phyloP scores from a whole-genome alignment of 2,797 vertebrate genomes.

The Scomberomorus guttatus region DNA sequence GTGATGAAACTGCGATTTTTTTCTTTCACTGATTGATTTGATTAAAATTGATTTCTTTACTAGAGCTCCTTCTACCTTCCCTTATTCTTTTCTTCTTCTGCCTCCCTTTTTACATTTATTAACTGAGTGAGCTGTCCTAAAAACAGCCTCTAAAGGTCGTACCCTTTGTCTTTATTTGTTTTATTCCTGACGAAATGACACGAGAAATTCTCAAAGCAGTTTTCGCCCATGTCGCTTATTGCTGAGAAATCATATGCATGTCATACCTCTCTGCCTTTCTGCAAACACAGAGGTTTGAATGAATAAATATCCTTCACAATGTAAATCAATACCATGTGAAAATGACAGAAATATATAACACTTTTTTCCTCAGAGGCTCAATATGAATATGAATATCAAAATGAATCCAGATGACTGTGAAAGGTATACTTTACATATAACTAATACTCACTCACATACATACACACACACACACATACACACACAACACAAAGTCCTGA shows the following conservation, averaged over 20 bases:
- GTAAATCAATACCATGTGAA: slow-evolving; percentile 21
- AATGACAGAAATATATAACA: slow-evolving; percentile 39
- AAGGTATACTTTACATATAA: slow-evolving; percentile 4
- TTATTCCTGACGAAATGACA: slow-evolving; percentile 33
- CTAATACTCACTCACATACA: background rate
- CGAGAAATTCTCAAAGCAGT: slow-evolving; percentile 14
- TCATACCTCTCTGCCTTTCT: slow-evolving; percentile 25
- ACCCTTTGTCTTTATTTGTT: slow-evolving; percentile 13
- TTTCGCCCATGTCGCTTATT: slow-evolving; percentile 17
- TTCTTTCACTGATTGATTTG: background rate
- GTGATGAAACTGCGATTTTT: background rate
- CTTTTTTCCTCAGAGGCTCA: slow-evolving; percentile 31
- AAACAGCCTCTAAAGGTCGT: slow-evolving; percentile 44
- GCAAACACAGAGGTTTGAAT: slow-evolving; percentile 36
- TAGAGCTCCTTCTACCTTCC: background rate
- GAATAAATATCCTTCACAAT: slow-evolving; percentile 32
- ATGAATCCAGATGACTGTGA: slow-evolving; percentile 41
- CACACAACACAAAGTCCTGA: background rate
- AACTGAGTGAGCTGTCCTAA: slow-evolving; percentile 26
- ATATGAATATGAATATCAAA: too few relatives aligned
- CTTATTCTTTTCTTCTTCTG: background rate
- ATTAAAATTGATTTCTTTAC: background rate
- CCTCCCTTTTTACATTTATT: slow-evolving; percentile 13
- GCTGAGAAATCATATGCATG: background rate
- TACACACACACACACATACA: background rate